phyloP scores from a whole-genome alignment of 2,888 invertebrate genomes.

The Andrena bicolor region DNA sequence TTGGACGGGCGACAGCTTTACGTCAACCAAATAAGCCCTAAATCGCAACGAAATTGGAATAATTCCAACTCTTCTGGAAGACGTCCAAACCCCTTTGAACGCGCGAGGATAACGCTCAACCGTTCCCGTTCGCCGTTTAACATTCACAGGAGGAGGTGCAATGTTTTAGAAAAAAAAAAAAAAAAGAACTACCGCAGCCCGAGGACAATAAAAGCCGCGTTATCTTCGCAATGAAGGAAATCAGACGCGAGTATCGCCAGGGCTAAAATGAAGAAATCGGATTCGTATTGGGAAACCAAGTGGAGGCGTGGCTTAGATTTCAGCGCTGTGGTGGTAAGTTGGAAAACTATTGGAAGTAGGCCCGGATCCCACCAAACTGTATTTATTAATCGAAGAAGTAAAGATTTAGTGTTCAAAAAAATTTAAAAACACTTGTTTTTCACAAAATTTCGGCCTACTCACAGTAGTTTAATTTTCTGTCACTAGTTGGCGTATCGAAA shows the following conservation, averaged over 20 bases:
- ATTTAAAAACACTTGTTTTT: no score
- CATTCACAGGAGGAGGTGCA: slow-evolving; percentile 49
- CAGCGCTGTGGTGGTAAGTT: no score
- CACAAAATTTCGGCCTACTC: no score
- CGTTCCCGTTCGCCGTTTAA: slow-evolving; percentile 61
- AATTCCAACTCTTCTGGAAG: slow-evolving; percentile 74
- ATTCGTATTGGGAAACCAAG: no score
- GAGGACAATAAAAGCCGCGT: slow-evolving; percentile 22
- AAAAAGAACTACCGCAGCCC: neutral
- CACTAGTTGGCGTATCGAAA: no score
- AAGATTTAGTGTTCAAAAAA: no score
- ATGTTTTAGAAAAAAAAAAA: slow-evolving; percentile 28
- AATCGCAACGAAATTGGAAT: slow-evolving; percentile 72
- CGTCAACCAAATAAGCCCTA: slow-evolving; percentile 65
- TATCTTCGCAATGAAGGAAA: slow-evolving; percentile 29
- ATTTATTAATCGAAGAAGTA: no score
- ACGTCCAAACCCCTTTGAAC: slow-evolving; percentile 71
- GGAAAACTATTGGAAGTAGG: no score
- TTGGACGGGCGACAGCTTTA: slow-evolving; percentile 61
- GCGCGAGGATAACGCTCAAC: slow-evolving; percentile 61
- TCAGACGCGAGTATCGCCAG: slow-evolving; percentile 2
- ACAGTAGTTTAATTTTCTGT: no score
- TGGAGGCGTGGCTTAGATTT: no score
- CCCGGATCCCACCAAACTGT: no score
- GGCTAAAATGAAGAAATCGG: no score